Conservation (phyloP, 2,113 vertebrate species). For the Periophthalmus modestus region DNA sequence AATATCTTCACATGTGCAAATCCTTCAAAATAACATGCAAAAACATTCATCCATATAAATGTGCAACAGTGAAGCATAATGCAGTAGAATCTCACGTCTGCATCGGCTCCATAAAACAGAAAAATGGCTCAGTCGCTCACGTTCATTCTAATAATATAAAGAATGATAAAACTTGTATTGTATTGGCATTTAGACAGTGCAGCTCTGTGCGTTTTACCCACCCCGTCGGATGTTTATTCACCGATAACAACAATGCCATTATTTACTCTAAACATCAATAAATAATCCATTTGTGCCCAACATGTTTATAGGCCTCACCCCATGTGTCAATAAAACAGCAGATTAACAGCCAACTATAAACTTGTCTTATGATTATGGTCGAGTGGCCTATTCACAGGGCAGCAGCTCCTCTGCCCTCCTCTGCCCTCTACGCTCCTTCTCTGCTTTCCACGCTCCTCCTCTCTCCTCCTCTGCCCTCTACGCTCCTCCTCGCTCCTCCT, state of each 20-base stretch:
- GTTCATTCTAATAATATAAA: too few species aligned
- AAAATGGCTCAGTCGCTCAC: too few species aligned
- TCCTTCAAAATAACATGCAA: too few species aligned
- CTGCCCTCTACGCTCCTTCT: too few species aligned
- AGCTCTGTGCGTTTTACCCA: background rate
- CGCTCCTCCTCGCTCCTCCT: too few species aligned
- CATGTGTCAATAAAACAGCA: slow-evolving; percentile 6
- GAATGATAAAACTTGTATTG: background rate
- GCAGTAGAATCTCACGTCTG: too few species aligned
- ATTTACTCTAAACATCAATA: slow-evolving; percentile 5
- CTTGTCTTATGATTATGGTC: slow-evolving; percentile 35
- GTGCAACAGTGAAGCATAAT: too few species aligned
- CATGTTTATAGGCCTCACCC: background rate
- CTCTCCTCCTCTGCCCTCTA: too few species aligned
- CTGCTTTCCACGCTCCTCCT: background rate
- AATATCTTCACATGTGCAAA: too few species aligned
- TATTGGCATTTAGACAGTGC: background rate
- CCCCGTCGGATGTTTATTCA: background rate
- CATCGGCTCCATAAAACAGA: too few species aligned
- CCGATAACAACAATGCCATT: background rate
- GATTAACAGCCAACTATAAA: slow-evolving; percentile 32
- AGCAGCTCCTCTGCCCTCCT: slow-evolving; percentile 36
- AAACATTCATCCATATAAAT: too few species aligned
- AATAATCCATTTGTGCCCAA: background rate
- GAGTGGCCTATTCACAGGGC: slow-evolving; percentile 37